Evolutionary conservation across 1,140 invertebrate genomes (phyloP).

Genomic region (Cheumatopsyche charites): DNA sequence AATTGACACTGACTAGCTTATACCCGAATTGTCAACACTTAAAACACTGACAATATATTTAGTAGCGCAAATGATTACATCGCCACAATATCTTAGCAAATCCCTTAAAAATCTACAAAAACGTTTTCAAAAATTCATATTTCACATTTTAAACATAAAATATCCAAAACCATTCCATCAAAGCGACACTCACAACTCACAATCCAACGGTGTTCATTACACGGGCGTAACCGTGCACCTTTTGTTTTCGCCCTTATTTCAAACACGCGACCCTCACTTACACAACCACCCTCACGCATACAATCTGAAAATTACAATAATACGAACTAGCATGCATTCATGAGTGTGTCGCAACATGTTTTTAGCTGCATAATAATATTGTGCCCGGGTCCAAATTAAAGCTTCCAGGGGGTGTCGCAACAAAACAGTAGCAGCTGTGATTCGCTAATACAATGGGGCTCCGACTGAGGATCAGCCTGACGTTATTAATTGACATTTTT

Average conservation of each 20-base stretch:
- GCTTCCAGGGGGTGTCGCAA: background rate
- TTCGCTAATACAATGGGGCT: slow-evolving; percentile 18
- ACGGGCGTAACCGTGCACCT: background rate
- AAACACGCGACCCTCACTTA: background rate
- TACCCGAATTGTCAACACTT: no score
- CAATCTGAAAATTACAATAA: no score
- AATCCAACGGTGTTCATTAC: slow-evolving; percentile 3
- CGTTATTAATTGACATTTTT: slow-evolving; percentile 28
- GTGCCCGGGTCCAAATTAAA: slow-evolving; percentile 4
- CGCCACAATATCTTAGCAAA: no score
- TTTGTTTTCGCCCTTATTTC: background rate
- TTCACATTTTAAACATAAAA: no score
- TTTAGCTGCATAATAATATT: slow-evolving; percentile 16
- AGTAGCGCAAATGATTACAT: no score
- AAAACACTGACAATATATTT: no score
- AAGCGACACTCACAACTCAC: background rate
- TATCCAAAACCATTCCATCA: background rate
- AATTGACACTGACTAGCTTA: no score
- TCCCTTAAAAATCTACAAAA: no score
- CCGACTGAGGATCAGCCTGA: slow-evolving; percentile 17
- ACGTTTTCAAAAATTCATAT: no score
- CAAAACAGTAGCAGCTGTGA: slow-evolving; percentile 27
- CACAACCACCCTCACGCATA: no score
- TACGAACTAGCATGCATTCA: slow-evolving; percentile 9
- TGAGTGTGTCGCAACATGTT: slow-evolving; percentile 11